Evolutionary conservation across 2,113 vertebrate genomes (phyloP).

Genomic region (Malurus elegans): DNA sequence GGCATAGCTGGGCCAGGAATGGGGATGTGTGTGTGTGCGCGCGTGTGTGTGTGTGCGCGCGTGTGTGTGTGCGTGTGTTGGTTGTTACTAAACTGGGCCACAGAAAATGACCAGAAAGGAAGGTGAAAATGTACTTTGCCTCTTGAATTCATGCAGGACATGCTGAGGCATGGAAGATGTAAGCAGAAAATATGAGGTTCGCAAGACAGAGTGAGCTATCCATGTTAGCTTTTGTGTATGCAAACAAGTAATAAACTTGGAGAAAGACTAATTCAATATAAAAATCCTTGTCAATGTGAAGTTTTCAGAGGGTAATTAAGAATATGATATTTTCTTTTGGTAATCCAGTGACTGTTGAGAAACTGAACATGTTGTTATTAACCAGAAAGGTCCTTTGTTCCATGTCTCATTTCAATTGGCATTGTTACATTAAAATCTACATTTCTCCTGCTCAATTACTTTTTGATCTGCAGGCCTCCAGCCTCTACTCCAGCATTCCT

Average conservation of each 20-base stretch:
- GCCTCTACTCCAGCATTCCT: neutral
- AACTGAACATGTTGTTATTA: neutral
- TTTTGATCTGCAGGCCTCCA: neutral
- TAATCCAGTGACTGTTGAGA: neutral
- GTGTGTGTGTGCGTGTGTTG: neutral
- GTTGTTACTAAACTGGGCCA: neutral
- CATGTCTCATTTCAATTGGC: neutral
- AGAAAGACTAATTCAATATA: neutral
- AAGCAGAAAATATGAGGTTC: neutral
- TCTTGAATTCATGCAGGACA: neutral
- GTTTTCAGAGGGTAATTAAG: neutral
- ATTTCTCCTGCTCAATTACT: neutral
- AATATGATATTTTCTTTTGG: neutral
- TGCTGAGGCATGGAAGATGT: neutral
- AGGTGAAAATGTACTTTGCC: neutral
- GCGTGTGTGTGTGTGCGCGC: too few relatives aligned
- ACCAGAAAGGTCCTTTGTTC: neutral
- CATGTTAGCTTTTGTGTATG: neutral
- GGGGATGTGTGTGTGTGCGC: fast-evolving
- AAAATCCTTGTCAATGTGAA: neutral
- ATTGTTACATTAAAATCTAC: neutral
- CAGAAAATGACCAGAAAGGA: neutral
- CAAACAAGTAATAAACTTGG: neutral
- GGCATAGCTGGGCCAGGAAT: neutral
- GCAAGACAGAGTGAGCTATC: neutral